These are phyloP conservation scores for rabbit (Oryctolagus cuniculus) DNA, from an alignment of 2,113 vertebrate species.

Conservation along the genomic window DNA sequence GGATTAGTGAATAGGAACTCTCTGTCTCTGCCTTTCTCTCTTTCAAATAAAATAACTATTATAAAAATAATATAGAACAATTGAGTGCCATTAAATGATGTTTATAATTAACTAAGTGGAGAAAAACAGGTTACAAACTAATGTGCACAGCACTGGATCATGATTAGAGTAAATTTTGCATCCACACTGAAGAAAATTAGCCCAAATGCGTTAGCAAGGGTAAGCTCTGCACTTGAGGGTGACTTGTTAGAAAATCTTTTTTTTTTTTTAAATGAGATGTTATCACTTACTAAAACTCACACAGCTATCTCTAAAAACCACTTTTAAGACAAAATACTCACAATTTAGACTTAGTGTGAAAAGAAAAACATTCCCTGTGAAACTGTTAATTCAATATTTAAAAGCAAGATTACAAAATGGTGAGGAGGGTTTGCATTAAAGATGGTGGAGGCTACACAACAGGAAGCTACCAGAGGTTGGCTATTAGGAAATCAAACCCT, in stretches of 20 bases:
- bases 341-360: background rate
- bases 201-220: background rate
- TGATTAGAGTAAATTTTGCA: constrained; percentile 37
- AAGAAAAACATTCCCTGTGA: background rate
- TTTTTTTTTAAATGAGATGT: constrained; percentile 39
- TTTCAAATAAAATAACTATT: too few relatives aligned
- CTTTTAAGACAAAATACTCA: background rate
- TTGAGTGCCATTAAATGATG: background rate
- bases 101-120: background rate
- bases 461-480: background rate
- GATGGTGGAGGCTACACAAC: background rate
- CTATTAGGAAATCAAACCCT: background rate
- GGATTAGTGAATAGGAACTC: too few relatives aligned
- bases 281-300: constrained; percentile 27
- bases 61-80: constrained; percentile 14
- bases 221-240: background rate
- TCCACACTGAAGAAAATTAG: background rate
- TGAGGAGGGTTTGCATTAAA: background rate
- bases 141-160: background rate
- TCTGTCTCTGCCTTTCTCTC: too few relatives aligned
- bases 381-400: background rate
- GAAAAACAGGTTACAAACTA: background rate
- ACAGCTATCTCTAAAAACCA: background rate
- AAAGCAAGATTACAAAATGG: constrained; percentile 28
- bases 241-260: constrained; percentile 33